phyloP scores from a whole-genome alignment of 2,797 vertebrate species.

The Acropternis orthonyx region DNA sequence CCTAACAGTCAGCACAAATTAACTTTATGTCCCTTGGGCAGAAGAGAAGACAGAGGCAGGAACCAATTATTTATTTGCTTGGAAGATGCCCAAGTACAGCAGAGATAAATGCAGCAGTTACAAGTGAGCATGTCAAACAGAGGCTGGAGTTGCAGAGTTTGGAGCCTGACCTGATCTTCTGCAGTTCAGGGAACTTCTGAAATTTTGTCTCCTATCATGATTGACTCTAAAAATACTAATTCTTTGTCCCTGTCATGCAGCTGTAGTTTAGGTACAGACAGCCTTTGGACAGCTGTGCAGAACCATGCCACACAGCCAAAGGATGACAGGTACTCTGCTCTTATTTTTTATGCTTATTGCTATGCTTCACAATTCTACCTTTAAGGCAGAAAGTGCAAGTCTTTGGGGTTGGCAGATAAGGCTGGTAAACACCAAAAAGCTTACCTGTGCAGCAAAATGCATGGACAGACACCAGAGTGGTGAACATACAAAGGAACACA shows the following conservation, averaged over 20 bases:
- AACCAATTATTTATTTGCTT: constrained; percentile 57
- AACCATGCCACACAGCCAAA: background rate
- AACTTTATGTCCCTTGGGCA: constrained; percentile 25
- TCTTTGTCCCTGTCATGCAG: background rate
- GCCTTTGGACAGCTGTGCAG: background rate
- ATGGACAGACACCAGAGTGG: background rate
- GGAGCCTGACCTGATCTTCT: background rate
- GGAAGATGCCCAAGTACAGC: constrained; percentile 32
- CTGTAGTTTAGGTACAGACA: background rate
- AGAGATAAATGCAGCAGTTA: constrained; percentile 38
- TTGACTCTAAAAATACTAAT: background rate
- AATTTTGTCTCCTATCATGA: background rate
- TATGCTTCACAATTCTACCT: background rate
- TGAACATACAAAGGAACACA: background rate
- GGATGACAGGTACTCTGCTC: background rate
- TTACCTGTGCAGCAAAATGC: background rate
- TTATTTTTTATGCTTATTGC: background rate
- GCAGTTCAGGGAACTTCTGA: background rate
- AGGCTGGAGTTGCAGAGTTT: background rate
- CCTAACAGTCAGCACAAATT: constrained; percentile 55
- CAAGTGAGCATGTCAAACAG: background rate
- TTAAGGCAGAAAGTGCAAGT: background rate
- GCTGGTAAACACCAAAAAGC: background rate
- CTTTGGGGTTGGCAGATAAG: background rate
- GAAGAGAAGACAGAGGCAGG: constrained; percentile 21